Evolutionary conservation across 2,888 invertebrate genomes (phyloP), one percentile per base, ranked within the genome.

Genomic region (Lumbricus terrestris): DNA sequence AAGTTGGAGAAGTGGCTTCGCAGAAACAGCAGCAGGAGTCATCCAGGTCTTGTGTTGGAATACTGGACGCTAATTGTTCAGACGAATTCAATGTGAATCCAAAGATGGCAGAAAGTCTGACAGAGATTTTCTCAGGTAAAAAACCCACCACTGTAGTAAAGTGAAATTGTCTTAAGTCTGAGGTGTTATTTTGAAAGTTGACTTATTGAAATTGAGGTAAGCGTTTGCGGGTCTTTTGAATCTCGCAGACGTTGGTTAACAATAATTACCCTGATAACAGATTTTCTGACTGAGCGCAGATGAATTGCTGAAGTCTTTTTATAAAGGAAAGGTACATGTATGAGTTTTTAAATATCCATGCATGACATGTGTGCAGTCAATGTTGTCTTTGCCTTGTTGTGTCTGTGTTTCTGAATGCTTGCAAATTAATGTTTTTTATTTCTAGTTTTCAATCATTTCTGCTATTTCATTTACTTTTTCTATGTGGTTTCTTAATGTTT

Each of bases 91-190:
- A 6, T 85, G 8, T 85, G 85, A 85, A 34, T 37, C 23, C 85
- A 35, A 85, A 85, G 85, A 15, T 85, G 37, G 35, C 33, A 20
- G 85, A 85, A 37, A 85, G 85, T 85, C 16, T 85, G 33, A 85
- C 85, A 23, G 35, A 85, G 37, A 16, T 85, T 37, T 85, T 85
- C 35, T 85, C 85, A 85, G 85, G 85, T 85, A 85, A 85, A 37
- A n/a, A 47, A n/a, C 8, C 69, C 69, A 69, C 29, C n/a, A 69
- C n/a, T 69, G 69, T 69, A 69, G n/a, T 69, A 69, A 69, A 69
- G 69, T 69, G 29, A 69, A 69, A 29, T n/a, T n/a, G n/a, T 69
- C 29, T n/a, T 47, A 47, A 23, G 23, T 47, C 47, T 47, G 47
- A 47, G 18, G 47, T 47, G 47, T 47, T 23, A 47, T 47, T 47